Percentiles rank a stretch among this genome's conserved stretches.
phyloP scores from a whole-genome alignment of 2,113 vertebrate species.

The Colaptes auratus region DNA sequence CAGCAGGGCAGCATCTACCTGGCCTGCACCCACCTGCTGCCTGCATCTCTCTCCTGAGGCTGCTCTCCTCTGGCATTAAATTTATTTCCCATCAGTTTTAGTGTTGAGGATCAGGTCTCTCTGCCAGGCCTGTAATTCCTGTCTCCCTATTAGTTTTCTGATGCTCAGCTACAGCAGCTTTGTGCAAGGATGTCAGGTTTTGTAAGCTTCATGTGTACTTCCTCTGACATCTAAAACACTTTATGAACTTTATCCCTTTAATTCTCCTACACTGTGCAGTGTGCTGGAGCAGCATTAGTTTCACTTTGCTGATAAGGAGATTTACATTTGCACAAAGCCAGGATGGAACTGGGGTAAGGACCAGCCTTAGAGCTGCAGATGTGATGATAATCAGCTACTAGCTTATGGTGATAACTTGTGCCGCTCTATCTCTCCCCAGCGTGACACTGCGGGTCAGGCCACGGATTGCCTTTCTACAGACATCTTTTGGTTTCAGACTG shows the following conservation, averaged over 20 bases:
- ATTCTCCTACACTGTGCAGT: background rate
- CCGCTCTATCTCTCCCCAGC: background rate
- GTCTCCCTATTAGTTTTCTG: background rate
- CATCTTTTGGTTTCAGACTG: background rate
- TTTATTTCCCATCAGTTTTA: background rate
- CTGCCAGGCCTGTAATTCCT: background rate
- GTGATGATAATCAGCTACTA: background rate
- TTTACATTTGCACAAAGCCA: constrained; percentile 29
- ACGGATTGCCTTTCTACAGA: background rate
- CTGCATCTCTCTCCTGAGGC: background rate
- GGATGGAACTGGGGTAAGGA: background rate
- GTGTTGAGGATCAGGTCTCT: background rate
- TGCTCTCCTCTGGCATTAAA: background rate
- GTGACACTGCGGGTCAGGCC: background rate
- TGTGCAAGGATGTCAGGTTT: background rate
- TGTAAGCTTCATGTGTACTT: background rate
- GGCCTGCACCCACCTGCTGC: background rate
- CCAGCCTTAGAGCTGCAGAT: background rate
- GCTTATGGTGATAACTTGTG: fast-evolving
- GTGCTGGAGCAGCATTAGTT: background rate
- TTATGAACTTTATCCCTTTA: constrained; percentile 28
- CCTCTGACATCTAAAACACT: background rate
- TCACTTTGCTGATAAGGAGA: constrained; percentile 24
- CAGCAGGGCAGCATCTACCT: fast-evolving
- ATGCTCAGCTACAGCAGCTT: background rate